Evolutionary conservation across 2,797 vertebrate genomes (phyloP), one percentile per base, ranked within the genome.

Genomic region (Mormyrops attenuatus): DNA sequence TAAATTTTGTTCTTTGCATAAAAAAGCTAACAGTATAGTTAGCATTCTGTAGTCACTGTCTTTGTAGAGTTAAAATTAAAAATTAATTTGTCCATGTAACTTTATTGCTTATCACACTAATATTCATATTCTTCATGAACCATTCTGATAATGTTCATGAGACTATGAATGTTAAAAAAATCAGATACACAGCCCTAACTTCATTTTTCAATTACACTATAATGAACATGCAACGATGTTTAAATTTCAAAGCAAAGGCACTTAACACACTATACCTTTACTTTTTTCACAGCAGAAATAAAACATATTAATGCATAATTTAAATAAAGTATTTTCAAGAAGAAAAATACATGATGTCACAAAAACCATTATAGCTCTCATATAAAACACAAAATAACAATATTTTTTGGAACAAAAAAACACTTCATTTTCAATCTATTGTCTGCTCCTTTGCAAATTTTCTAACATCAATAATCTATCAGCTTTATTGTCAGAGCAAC

Each of bases 391-490:
- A 87, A 87, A 60, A 87, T 17, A 34, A 38, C 53, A 55, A 17
- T 73, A 44, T 89, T 60, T 91, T 94, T 91, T 52, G 22, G 22
- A 85, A 85, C 50, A 85, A 80, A 80, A 69, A 80, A 38, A 90
- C 91, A 93, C 91, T 93, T 93, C 15, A 88, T 89, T 44, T 86
- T 80, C 73, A 80, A n/a, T 80, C 20, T 80, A 80, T 80, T 80
- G 38, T 20, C 17, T 7, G 6, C 30, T 80, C 73, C 34, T 47
- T 80, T 41, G 73, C 38, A 80, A 80, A 47, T 80, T 80, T 80
- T 80, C 41, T n/a, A 44, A 80, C 73, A 47, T 80, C 38, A 80
- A 11, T 41, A 80, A 47, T n/a, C 38, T 80, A 80, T 80, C 73
- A 47, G 6, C 20, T 80, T 80, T 80, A 80, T 80, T 41, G 17